Conservation (phyloP, 2,113 vertebrate genomes). For the Brevimyrus niger region DNA sequence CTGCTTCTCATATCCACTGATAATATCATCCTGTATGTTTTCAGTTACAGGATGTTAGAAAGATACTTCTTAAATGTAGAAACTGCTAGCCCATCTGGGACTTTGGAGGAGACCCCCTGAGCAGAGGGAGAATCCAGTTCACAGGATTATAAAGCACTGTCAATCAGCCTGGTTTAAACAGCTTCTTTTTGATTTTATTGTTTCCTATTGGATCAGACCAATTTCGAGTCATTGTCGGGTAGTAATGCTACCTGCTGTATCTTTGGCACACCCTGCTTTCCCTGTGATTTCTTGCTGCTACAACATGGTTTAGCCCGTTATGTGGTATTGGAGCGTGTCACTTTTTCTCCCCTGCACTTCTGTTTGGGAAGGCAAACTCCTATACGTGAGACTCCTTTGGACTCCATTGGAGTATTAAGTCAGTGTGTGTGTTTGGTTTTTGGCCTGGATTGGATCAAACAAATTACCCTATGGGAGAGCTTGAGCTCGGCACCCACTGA, state of each 20-base stretch:
- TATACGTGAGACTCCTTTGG: not conserved
- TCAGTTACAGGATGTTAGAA: not conserved
- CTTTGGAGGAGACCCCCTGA: not conserved
- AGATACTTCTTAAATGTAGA: not conserved
- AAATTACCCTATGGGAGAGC: not conserved
- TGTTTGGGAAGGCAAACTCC: not conserved
- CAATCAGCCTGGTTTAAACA: not conserved
- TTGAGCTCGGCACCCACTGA: not conserved
- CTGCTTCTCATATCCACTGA: not conserved
- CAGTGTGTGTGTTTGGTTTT: not conserved
- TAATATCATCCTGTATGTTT: not conserved
- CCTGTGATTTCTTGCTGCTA: not conserved
- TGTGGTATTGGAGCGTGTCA: not conserved
- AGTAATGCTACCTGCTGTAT: not conserved
- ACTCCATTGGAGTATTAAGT: not conserved
- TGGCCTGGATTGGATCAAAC: not conserved
- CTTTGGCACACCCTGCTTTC: not conserved
- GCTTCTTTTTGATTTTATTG: not conserved
- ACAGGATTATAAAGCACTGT: not conserved
- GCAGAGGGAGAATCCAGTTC: not conserved
- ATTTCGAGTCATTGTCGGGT: not conserved
- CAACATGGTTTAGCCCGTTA: not conserved
- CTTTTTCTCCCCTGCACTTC: not conserved
- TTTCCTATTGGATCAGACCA: not conserved
- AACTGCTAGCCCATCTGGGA: not conserved